A percentile compares a stretch with the other conserved stretches of the same genome.
These are phyloP conservation scores for Enteromius unitaeniatus DNA, from an alignment of 2,797 vertebrate genomes.

Conservation along the genomic window DNA sequence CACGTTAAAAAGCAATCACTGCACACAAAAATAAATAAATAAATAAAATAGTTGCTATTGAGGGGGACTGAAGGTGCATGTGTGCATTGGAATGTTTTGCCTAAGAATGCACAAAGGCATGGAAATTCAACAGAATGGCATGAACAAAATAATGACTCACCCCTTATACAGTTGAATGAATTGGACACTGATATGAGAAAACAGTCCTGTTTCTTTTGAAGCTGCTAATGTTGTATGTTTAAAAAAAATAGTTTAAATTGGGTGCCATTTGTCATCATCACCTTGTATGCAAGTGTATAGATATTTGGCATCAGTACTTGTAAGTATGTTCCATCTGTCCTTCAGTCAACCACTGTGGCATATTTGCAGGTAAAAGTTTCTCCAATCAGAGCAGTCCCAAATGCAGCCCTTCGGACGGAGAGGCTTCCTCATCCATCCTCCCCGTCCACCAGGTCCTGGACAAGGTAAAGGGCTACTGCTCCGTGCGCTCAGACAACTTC, in stretches of 20 bases:
- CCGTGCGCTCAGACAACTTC: slow-evolving; percentile 91
- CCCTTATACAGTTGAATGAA: slow-evolving; percentile 15
- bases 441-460: slow-evolving; percentile 95
- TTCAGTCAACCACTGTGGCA: slow-evolving; percentile 45
- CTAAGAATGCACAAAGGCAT: slow-evolving; percentile 44
- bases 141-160: slow-evolving; percentile 40
- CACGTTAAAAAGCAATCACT: slow-evolving; percentile 18
- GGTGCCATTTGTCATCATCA: slow-evolving; percentile 8
- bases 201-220: neutral
- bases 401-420: slow-evolving; percentile 82
- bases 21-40: neutral
- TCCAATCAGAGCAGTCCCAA: slow-evolving; percentile 81
- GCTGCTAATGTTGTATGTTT: neutral
- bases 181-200: slow-evolving; percentile 7
- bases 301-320: slow-evolving; percentile 14
- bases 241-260: slow-evolving; percentile 11
- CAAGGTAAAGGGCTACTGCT: slow-evolving; percentile 94
- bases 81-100: slow-evolving; percentile 37
- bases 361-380: slow-evolving; percentile 82
- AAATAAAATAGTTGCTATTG: neutral
- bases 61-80: slow-evolving; percentile 36
- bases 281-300: neutral
- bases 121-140: slow-evolving; percentile 29
- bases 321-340: neutral
- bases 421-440: slow-evolving; percentile 89